Evolutionary conservation across 2,797 vertebrate genomes (phyloP).

Genomic region (Smutsia gigantea): DNA sequence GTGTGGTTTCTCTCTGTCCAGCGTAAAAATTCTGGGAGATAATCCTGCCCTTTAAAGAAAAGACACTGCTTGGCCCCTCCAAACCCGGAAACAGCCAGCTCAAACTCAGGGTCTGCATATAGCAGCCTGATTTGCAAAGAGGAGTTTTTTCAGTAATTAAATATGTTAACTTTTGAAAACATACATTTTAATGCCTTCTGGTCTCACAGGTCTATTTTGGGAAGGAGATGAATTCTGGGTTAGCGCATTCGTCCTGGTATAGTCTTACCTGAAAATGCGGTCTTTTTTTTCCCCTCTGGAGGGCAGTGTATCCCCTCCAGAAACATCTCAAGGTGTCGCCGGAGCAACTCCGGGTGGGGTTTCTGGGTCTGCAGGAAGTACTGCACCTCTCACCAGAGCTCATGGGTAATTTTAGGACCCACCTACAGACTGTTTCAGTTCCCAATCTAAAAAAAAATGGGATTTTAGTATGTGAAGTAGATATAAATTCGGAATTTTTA

Average conservation of each 20-base stretch:
- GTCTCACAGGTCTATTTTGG: not conserved
- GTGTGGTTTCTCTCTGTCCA: not conserved
- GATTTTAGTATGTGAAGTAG: not conserved
- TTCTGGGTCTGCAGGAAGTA: not conserved
- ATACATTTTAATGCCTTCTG: not conserved
- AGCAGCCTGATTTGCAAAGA: not conserved
- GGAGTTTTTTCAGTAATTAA: not conserved
- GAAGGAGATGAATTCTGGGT: not conserved
- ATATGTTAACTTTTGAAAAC: not conserved
- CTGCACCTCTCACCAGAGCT: not conserved
- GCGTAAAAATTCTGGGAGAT: not conserved
- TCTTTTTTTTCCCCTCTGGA: conserved; percentile 36
- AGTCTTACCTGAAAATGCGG: not conserved
- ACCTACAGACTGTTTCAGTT: not conserved
- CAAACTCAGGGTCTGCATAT: fast-evolving
- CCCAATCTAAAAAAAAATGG: not conserved
- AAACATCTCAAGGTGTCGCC: not conserved
- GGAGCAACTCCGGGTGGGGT: not conserved
- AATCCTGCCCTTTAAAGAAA: not conserved
- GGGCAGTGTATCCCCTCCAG: not conserved
- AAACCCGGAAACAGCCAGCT: fast-evolving
- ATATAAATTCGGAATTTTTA: not conserved
- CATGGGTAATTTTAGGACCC: not conserved
- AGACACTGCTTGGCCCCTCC: not conserved
- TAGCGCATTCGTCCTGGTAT: fast-evolving